Percentiles rank a stretch among this genome's conserved stretches.
Conservation (phyloP, 1,140 invertebrate species). For the Agrypnia vestita region DNA sequence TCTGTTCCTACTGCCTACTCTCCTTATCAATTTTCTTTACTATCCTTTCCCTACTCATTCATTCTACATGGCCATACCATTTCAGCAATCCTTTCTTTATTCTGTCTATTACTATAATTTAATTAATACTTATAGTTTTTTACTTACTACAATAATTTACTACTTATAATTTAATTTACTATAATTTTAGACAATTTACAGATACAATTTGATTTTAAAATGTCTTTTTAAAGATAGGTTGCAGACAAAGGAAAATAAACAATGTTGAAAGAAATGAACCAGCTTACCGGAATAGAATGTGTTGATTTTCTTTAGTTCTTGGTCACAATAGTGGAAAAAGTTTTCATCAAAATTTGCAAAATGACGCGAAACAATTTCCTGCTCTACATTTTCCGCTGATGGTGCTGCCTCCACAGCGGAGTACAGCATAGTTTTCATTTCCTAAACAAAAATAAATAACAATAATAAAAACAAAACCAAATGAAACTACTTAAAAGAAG, state of each 20-base stretch:
- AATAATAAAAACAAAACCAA: conserved; percentile 6
- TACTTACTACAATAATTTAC: too few relatives aligned
- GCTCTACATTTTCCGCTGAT: conserved; percentile 88
- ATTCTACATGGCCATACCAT: too few relatives aligned
- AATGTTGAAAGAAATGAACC: not conserved
- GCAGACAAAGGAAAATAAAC: not conserved
- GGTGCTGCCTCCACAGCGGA: conserved; percentile 91
- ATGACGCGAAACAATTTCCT: conserved; percentile 90
- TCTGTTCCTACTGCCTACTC: too few relatives aligned
- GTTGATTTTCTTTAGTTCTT: conserved; percentile 96
- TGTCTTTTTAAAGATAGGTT: too few relatives aligned
- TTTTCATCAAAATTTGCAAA: conserved; percentile 97
- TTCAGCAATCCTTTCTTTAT: too few relatives aligned
- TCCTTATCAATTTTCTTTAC: too few relatives aligned
- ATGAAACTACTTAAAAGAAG: not conserved
- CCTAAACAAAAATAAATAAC: conserved; percentile 72
- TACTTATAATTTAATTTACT: too few relatives aligned
- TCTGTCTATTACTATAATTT: too few relatives aligned
- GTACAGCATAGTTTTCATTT: conserved; percentile 95
- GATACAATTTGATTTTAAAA: too few relatives aligned
- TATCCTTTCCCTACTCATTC: too few relatives aligned
- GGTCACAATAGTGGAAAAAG: conserved; percentile 96
- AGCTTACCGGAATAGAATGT: conserved; percentile 93
- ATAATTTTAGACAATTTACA: too few relatives aligned
- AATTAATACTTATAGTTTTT: too few relatives aligned